These are phyloP conservation scores for Pomacea canaliculata DNA, from an alignment of 2,888 invertebrate species.

Conservation along the genomic window DNA sequence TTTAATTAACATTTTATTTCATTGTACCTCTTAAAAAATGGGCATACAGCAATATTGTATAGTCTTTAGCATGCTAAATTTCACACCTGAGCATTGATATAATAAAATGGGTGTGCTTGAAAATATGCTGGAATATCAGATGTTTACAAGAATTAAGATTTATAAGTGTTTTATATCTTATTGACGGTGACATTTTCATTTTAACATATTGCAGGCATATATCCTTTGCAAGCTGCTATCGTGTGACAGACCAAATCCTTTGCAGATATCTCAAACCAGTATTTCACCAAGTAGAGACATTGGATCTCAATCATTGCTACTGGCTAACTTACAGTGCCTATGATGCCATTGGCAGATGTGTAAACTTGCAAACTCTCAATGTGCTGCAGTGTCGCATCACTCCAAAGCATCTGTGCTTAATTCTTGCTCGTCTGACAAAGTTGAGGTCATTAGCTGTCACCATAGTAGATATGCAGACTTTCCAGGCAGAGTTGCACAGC, in stretches of 20 bases:
- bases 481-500: slow-evolving; percentile 55
- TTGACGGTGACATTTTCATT: too few relatives aligned
- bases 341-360: slow-evolving; percentile 52
- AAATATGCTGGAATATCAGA: too few relatives aligned
- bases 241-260: slow-evolving; percentile 47
- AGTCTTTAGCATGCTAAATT: not conserved
- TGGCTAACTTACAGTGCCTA: slow-evolving; percentile 55
- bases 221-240: slow-evolving; percentile 48
- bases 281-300: slow-evolving; percentile 42
- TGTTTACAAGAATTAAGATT: too few relatives aligned
- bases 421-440: slow-evolving; percentile 49
- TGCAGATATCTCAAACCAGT: slow-evolving; percentile 47
- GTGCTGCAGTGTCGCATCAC: slow-evolving; percentile 61
- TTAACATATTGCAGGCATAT: slow-evolving; percentile 45
- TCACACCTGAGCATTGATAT: too few relatives aligned
- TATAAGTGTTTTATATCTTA: too few relatives aligned
- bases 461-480: slow-evolving; percentile 56
- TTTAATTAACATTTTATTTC: not conserved
- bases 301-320: slow-evolving; percentile 63
- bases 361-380: slow-evolving; percentile 51
- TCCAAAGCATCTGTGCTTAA: slow-evolving; percentile 53
- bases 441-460: slow-evolving; percentile 58
- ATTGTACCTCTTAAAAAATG: not conserved
- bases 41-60: not conserved
- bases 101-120: too few relatives aligned